Evolutionary conservation across 2,888 invertebrate species (phyloP).

Genomic region (Halictus quadricinctus): DNA sequence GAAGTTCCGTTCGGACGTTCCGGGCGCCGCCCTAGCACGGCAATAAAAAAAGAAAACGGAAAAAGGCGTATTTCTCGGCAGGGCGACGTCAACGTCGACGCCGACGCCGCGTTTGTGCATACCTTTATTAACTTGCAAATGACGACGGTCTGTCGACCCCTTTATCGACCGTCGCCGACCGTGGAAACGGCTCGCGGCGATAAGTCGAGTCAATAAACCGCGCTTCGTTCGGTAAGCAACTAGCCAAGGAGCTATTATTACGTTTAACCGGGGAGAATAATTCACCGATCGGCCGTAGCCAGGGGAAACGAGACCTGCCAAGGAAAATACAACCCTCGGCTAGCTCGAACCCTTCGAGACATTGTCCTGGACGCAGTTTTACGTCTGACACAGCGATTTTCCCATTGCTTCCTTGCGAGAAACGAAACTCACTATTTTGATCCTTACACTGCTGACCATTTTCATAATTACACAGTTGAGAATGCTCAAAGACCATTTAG

Average conservation of each 20-base stretch:
- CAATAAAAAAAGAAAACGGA: background rate
- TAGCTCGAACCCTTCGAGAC: background rate
- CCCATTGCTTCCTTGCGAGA: background rate
- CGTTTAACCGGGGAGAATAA: slow-evolving; percentile 24
- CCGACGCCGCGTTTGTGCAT: slow-evolving; percentile 32
- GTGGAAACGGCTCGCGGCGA: slow-evolving; percentile 55
- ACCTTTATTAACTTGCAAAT: slow-evolving; percentile 59
- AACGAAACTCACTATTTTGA: no score
- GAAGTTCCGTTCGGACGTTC: background rate
- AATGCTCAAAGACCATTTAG: no score
- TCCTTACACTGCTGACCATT: no score
- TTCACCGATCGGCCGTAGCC: background rate
- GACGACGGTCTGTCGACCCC: slow-evolving; percentile 44
- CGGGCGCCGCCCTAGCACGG: background rate
- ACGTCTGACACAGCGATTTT: background rate
- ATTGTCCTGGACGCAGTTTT: background rate
- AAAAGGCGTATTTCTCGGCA: background rate
- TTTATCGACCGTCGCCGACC: slow-evolving; percentile 52
- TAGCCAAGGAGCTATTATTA: background rate
- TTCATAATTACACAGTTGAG: no score
- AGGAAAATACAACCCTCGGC: slow-evolving; percentile 12
- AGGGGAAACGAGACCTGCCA: background rate
- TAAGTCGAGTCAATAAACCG: slow-evolving; percentile 56
- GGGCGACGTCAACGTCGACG: background rate
- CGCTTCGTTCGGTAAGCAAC: slow-evolving; percentile 24